Conservation (phyloP, 2,113 vertebrate species). For the Calyptommatus sinebrachiatus region DNA sequence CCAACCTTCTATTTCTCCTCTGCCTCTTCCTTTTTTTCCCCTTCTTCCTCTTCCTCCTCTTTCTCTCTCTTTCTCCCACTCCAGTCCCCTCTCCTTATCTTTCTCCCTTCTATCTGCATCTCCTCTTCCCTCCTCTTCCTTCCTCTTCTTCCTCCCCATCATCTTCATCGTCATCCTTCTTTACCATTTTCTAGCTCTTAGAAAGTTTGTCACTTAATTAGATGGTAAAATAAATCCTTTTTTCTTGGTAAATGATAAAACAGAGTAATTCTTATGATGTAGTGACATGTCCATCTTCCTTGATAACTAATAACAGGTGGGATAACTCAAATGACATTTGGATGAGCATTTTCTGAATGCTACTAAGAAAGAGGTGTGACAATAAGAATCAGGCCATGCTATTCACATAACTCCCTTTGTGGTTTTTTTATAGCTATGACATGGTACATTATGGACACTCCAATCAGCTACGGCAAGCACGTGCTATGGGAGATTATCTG, state of each 20-base stretch:
- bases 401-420: constrained; percentile 7
- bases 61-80: too few species aligned
- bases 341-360: background rate
- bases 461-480: constrained; percentile 96
- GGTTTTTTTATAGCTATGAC: constrained; percentile 82
- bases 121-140: too few species aligned
- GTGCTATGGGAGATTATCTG: constrained; percentile 93
- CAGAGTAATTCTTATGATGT: background rate
- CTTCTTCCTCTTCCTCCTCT: too few species aligned
- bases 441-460: constrained; percentile 98
- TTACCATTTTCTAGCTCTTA: too few species aligned
- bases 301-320: background rate
- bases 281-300: background rate
- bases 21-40: too few species aligned
- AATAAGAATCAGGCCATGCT: background rate
- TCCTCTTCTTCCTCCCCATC: too few species aligned
- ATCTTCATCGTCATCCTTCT: too few species aligned
- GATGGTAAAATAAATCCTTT: background rate
- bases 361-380: background rate
- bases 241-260: background rate
- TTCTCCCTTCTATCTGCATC: too few species aligned
- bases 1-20: too few species aligned
- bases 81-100: too few species aligned
- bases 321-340: background rate
- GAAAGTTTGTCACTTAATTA: too few species aligned